phyloP scores from a whole-genome alignment of 1,140 invertebrate species.

The Calycopis cecrops region DNA sequence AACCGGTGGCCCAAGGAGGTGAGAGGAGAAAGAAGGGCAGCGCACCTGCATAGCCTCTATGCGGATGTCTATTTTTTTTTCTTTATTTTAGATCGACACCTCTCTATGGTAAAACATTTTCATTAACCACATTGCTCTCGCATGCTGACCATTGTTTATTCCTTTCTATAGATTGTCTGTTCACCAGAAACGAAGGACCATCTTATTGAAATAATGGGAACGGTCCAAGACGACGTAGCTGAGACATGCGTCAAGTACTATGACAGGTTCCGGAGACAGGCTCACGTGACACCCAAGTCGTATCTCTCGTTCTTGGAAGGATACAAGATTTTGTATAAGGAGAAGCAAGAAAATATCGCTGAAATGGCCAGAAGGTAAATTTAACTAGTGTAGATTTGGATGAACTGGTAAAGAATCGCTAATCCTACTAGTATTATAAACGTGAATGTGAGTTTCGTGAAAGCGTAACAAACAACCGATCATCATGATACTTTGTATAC shows the following conservation, averaged over 20 bases:
- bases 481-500: too few relatives aligned
- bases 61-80: too few relatives aligned
- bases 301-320: slow-evolving; percentile 88
- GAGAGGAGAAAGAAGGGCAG: too few relatives aligned
- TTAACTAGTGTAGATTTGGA: not conserved
- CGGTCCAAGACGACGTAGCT: slow-evolving; percentile 87
- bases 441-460: too few relatives aligned
- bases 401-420: not conserved
- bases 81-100: too few relatives aligned
- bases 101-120: too few relatives aligned
- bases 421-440: too few relatives aligned
- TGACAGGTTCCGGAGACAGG: slow-evolving; percentile 86
- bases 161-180: slow-evolving; percentile 78
- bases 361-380: slow-evolving; percentile 76
- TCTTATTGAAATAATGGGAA: slow-evolving; percentile 87
- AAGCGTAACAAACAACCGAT: too few relatives aligned
- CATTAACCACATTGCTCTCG: too few relatives aligned
- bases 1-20: too few relatives aligned
- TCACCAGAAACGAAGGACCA: slow-evolving; percentile 82
- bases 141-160: too few relatives aligned
- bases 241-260: slow-evolving; percentile 86
- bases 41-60: too few relatives aligned
- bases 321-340: slow-evolving; percentile 87
- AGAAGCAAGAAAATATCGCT: slow-evolving; percentile 82
- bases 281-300: slow-evolving; percentile 92